Evolutionary conservation across 2,113 vertebrate genomes (phyloP).

Genomic region (Notothenia coriiceps): DNA sequence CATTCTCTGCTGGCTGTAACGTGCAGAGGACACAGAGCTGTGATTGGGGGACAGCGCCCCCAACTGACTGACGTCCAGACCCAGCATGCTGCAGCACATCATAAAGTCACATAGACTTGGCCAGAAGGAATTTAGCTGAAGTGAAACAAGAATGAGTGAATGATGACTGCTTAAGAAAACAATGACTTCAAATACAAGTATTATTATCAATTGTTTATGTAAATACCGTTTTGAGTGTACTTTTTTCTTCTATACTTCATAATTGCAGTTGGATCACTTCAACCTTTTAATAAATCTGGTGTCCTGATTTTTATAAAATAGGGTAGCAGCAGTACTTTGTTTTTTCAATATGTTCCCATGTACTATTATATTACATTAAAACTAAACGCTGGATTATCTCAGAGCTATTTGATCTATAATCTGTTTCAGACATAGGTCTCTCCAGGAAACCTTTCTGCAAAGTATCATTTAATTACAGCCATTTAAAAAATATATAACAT

Average conservation of each 20-base stretch:
- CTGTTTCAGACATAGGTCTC: too few relatives aligned
- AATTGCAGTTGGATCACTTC: not conserved
- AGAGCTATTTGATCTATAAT: too few relatives aligned
- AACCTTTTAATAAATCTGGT: not conserved
- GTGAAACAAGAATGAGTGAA: not conserved
- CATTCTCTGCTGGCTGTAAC: slow-evolving; percentile 51
- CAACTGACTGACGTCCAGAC: slow-evolving; percentile 2
- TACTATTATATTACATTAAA: too few relatives aligned
- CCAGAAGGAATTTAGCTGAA: not conserved
- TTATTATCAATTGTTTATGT: too few relatives aligned
- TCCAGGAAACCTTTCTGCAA: too few relatives aligned
- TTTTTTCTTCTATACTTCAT: not conserved
- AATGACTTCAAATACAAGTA: too few relatives aligned
- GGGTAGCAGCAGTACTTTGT: not conserved
- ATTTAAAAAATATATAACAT: too few relatives aligned
- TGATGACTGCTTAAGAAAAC: not conserved
- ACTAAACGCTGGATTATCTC: too few relatives aligned
- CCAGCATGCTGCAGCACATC: not conserved
- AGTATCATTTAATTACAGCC: too few relatives aligned
- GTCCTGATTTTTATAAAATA: not conserved
- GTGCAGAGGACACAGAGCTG: slow-evolving; percentile 45
- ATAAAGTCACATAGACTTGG: not conserved
- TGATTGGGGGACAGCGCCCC: slow-evolving; percentile 36
- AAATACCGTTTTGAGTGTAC: not conserved
- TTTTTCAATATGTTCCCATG: too few relatives aligned